Evolutionary conservation across 2,113 vertebrate species (phyloP), one percentile per base, ranked within the genome.

Genomic region (Pseudorhombus dupliciocellatus): DNA sequence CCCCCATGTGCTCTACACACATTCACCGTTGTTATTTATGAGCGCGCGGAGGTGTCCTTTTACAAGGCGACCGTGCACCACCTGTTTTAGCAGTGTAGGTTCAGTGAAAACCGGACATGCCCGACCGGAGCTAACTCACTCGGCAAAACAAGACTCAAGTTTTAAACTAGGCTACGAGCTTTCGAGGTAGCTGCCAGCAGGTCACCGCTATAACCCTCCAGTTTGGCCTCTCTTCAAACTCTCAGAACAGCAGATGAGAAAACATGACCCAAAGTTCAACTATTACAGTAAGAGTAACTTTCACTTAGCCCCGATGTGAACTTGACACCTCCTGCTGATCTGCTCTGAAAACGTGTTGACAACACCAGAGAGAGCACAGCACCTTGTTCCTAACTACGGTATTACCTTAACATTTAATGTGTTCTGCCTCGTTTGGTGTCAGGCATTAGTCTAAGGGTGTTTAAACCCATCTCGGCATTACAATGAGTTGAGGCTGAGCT

Each of bases 21-120:
- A 81, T 69, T 67, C 65, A 58, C 73, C 78, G 61, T 80, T 80
- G 89, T 91, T 92, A 91, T 92, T 91, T 91, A 91, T 90, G 88
- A 89, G 89, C 85, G 63, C 9, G 69, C 82, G 74, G 67, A 87
- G 81, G 69, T 84, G 84, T 89, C 85, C 83, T 85, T 81, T 52
- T 74, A 31, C 76, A 67, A 64, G 21, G 61, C 58, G 71, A 84
- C 22, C 58, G 37, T 57, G 79, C 53, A 65, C 85, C 87, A 90
- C 87, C 85, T 88, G 89, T 88, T 89, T 79, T 70, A 85, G 62
- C 71, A 15, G 42, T 20, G 18, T 7, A 18, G 42, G 75, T 72
- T 80, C 66, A 83, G 82, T 83, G 77, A 84, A 61, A 54, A 16
- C 28, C 7, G 67, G 52, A 50, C 70, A 59, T 21, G 58, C 21